Evolutionary conservation across 2,797 vertebrate species (phyloP), one percentile per base, ranked within the genome.

Genomic region (Okamejei kenojei): DNA sequence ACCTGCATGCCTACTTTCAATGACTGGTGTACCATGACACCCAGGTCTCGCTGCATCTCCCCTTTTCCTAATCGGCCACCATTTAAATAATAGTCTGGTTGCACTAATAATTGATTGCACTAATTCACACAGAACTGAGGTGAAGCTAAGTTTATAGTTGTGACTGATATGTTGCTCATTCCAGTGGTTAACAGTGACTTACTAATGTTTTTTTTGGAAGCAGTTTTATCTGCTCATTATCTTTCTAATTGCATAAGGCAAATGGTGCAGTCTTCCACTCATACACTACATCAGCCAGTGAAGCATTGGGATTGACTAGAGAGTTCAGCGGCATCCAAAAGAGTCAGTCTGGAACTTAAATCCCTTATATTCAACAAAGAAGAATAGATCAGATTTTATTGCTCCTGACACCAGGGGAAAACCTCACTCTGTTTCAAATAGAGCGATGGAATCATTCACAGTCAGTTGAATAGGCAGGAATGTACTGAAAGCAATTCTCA

Each of bases 151-250:
- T 63, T 29, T 21, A n/a, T 32, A 63, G 58, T 86, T 63, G 29
- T n/a, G 58, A 63, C 82, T 63, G 58, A 86, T 63, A n/a, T 86
- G 82, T 86, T 63, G 58, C 58, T 11, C 82, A n/a, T n/a, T 63
- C 11, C 58, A 63, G 82, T 58, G 58, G 45, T 86, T 63, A 86
- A 63, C 81, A 61, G 54, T 61, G 81, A 58, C 54, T 84, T 84
- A 84, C 32, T 63, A 63, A 86, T 86, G 82, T 26, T 86, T 86
- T 63, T 19, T 63, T 32, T 63, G 58, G 29, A 86, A 86, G 29
- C 11, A n/a, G 61, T 86, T 29, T 80, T 58, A 63, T 61, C 82
- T 86, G 82, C 19, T 86, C 82, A 86, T 86, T 86, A 86, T 63
- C 82, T 63, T 63, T 86, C n/a, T 58, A 86, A 86, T 15, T 86